Evolutionary conservation across 2,888 invertebrate species (phyloP).

Genomic region (Harmothoe impar): DNA sequence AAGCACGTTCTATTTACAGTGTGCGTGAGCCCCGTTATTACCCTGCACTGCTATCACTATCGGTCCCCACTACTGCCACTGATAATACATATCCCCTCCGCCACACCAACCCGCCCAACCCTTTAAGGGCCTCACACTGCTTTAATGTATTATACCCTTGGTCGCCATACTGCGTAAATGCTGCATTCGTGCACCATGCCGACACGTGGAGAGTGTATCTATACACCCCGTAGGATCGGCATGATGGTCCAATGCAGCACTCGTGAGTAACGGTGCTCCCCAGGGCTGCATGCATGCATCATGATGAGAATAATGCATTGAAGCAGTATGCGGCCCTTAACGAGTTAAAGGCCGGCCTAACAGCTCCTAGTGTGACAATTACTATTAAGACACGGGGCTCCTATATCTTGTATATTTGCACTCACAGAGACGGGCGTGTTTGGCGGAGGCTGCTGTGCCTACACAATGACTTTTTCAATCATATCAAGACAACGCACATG

Average conservation of each 20-base stretch:
- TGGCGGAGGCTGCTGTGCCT: background rate
- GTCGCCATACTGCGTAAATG: too few species aligned
- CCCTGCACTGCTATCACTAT: background rate
- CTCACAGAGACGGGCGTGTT: background rate
- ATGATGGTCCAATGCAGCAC: too few species aligned
- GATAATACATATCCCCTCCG: constrained; percentile 5
- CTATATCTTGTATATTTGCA: background rate
- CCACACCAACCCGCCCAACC: background rate
- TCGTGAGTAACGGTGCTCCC: too few species aligned
- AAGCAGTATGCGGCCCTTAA: too few species aligned
- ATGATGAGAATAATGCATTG: too few species aligned
- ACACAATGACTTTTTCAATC: background rate
- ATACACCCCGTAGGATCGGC: too few species aligned
- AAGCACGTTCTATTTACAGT: background rate
- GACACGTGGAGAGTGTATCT: too few species aligned
- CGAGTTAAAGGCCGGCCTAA: too few species aligned
- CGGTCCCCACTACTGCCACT: background rate
- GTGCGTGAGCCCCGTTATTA: background rate
- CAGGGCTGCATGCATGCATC: too few species aligned
- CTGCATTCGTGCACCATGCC: too few species aligned
- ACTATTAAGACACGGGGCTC: background rate
- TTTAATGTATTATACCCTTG: too few species aligned
- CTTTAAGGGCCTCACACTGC: too few species aligned
- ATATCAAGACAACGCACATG: constrained; percentile 22
- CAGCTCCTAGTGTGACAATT: constrained; percentile 20